A percentile compares a stretch with the other conserved stretches of the same genome.
Evolutionary conservation across 2,888 invertebrate species (phyloP).

Genomic region (Athalia circularis): DNA sequence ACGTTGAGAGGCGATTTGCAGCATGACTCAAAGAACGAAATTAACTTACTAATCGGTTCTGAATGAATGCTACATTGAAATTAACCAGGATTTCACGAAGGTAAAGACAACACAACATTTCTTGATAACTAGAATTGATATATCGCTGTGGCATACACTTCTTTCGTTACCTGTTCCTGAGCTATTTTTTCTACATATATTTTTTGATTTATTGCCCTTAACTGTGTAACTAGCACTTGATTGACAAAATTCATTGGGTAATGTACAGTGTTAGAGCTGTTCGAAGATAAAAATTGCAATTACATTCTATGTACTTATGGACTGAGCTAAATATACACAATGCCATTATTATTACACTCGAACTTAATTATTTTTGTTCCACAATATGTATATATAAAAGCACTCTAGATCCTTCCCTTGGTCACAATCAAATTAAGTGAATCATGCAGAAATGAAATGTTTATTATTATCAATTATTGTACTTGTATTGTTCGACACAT

Average conservation of each 20-base stretch:
- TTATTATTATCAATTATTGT: constrained; percentile 6
- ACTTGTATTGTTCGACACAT: not conserved
- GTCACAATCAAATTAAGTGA: constrained; percentile 21
- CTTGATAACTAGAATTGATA: constrained; percentile 60
- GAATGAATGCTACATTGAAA: constrained; percentile 73
- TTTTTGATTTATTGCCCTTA: constrained; percentile 41
- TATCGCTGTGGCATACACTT: constrained; percentile 48
- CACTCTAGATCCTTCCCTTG: constrained; percentile 35
- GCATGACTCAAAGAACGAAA: constrained; percentile 59
- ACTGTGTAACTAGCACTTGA: constrained; percentile 50
- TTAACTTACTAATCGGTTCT: constrained; percentile 73
- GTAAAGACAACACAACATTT: constrained; percentile 72
- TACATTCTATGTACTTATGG: constrained; percentile 36
- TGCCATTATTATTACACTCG: constrained; percentile 43
- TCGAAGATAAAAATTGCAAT: constrained; percentile 33
- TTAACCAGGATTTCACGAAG: constrained; percentile 74
- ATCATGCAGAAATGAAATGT: constrained; percentile 24
- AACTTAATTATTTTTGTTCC: constrained; percentile 30
- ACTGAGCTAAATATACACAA: constrained; percentile 45
- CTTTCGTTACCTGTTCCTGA: constrained; percentile 42
- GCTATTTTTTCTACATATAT: constrained; percentile 40
- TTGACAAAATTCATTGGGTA: constrained; percentile 39
- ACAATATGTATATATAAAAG: constrained; percentile 11
- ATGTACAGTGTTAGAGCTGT: constrained; percentile 33
- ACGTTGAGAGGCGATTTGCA: constrained; percentile 33